Evolutionary conservation across 2,888 invertebrate genomes (phyloP).

Genomic region (Tinea trinotella): DNA sequence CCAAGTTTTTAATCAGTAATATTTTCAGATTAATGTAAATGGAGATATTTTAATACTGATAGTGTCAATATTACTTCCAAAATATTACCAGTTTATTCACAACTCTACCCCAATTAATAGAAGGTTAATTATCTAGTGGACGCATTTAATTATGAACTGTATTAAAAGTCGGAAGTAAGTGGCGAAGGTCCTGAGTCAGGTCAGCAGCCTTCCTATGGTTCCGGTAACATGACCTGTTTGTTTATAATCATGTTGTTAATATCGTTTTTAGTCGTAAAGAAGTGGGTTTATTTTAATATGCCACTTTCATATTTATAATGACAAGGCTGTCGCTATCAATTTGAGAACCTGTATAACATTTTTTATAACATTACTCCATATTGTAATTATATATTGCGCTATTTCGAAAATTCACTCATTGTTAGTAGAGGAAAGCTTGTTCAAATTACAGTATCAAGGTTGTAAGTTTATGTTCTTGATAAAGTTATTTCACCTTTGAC

Average conservation of each 20-base stretch:
- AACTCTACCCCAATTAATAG: conserved; percentile 11
- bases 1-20: neutral
- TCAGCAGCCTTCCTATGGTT: conserved; percentile 17
- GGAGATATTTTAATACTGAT: neutral
- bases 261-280: neutral
- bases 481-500: neutral
- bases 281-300: neutral
- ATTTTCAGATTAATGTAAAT: too few species aligned
- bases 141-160: conserved; percentile 11
- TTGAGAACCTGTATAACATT: conserved; percentile 2
- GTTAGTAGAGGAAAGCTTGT: neutral
- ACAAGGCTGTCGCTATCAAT: conserved; percentile 15
- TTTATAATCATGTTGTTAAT: conserved; percentile 2
- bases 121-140: conserved; percentile 14
- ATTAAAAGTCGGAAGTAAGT: conserved; percentile 14
- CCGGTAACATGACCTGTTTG: conserved; percentile 14
- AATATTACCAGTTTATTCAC: conserved; percentile 5
- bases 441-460: neutral
- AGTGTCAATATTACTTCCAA: conserved; percentile 6
- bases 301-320: conserved; percentile 10
- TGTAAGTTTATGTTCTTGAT: neutral
- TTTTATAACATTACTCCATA: conserved; percentile 6
- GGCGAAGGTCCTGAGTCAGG: conserved; percentile 12
- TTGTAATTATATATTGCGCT: neutral
- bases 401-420: conserved; percentile 8